Percentiles rank a stretch among this genome's conserved stretches.
Conservation (phyloP, 2,797 vertebrate species). For the Nannoperca australis region DNA sequence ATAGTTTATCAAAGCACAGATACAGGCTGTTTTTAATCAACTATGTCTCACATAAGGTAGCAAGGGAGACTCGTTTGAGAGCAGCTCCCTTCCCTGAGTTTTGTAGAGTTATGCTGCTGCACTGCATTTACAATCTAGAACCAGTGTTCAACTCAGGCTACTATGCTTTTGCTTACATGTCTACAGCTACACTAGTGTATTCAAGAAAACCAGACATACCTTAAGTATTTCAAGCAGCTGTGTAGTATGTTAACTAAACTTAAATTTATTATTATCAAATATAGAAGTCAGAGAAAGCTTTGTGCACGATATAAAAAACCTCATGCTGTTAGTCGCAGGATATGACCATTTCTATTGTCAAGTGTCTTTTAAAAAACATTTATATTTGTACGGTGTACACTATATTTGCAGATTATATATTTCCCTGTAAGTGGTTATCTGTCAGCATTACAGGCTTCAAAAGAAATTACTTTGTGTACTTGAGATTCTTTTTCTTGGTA, state of each 20-base stretch:
- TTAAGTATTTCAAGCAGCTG: no score
- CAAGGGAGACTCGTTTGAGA: conserved; percentile 61
- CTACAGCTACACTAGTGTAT: conserved; percentile 70
- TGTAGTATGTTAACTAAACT: conserved; percentile 66
- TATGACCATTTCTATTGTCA: conserved; percentile 78
- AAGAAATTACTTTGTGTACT: conserved; percentile 65
- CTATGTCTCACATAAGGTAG: conserved; percentile 67
- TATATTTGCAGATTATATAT: conserved; percentile 83
- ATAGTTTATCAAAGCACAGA: conserved; percentile 63
- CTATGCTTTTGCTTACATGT: conserved; percentile 77
- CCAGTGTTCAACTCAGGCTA: conserved; percentile 79
- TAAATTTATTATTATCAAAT: conserved; percentile 70
- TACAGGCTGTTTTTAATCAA: conserved; percentile 56
- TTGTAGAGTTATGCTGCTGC: conserved; percentile 77
- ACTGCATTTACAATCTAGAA: conserved; percentile 80
- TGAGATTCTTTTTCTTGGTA: conserved; percentile 73
- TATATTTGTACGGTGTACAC: conserved; percentile 85
- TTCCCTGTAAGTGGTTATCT: conserved; percentile 77
- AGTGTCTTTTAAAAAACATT: conserved; percentile 81
- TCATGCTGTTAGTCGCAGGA: conserved; percentile 74
- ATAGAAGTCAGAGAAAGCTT: conserved; percentile 73
- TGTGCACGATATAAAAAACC: conserved; percentile 74
- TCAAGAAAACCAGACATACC: conserved; percentile 70
- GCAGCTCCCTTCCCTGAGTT: conserved; percentile 64
- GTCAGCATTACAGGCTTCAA: conserved; percentile 73